Conservation (phyloP, 2,113 vertebrate species). For the Mormyrus lacerda region DNA sequence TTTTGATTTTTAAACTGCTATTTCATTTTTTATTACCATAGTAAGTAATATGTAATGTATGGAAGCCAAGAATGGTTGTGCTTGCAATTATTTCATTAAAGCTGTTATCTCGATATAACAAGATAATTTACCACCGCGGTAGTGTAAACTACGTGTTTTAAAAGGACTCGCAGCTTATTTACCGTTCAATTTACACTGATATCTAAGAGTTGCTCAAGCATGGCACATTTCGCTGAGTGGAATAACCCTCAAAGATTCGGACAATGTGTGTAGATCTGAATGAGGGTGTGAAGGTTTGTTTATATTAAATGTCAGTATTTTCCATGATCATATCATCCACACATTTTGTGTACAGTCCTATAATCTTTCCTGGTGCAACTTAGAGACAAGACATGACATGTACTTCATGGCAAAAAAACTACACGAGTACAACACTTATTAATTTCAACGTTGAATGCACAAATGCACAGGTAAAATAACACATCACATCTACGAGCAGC, state of each 20-base stretch:
- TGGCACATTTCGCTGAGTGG: neutral
- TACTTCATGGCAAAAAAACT: neutral
- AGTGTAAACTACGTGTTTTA: neutral
- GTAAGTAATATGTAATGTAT: neutral
- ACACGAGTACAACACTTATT: neutral
- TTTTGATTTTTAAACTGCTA: neutral
- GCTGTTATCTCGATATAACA: neutral
- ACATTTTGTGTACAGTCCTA: neutral
- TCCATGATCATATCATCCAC: neutral
- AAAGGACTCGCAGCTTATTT: neutral
- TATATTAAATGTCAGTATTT: neutral
- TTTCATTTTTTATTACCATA: neutral
- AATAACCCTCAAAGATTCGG: neutral
- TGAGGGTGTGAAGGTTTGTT: neutral
- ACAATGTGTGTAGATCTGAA: neutral
- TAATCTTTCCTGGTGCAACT: neutral
- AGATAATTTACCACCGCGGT: neutral
- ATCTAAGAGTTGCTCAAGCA: neutral
- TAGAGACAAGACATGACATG: neutral
- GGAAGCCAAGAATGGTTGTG: neutral
- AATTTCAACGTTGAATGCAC: neutral
- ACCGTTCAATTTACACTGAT: neutral
- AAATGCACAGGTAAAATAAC: too few relatives aligned
- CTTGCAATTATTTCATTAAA: neutral
- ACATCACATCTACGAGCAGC: neutral